Evolutionary conservation across 2,113 vertebrate species (phyloP).

Genomic region (Seriola quinqueradiata): DNA sequence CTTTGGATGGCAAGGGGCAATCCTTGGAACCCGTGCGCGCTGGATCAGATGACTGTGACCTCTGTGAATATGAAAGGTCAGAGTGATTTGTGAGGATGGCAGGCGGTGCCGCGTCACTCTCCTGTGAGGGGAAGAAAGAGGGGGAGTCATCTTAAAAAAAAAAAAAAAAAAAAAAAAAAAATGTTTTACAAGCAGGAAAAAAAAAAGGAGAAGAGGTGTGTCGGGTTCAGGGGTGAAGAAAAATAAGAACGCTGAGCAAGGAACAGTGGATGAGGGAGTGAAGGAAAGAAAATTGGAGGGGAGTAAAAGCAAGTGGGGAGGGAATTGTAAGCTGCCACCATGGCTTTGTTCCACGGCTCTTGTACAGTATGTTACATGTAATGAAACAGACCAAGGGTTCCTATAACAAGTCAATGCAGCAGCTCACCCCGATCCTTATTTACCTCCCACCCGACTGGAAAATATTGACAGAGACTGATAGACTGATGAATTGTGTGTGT

Average conservation of each 20-base stretch:
- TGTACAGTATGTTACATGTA: slow-evolving; percentile 58
- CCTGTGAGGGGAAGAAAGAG: not conserved
- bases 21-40: slow-evolving; percentile 13
- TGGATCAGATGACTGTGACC: slow-evolving; percentile 52
- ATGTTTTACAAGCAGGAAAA: slow-evolving; percentile 27
- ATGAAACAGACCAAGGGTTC: slow-evolving; percentile 56
- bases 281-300: slow-evolving; percentile 50
- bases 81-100: slow-evolving; percentile 75
- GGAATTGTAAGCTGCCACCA: slow-evolving; percentile 61
- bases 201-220: slow-evolving; percentile 4
- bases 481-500: slow-evolving; percentile 39
- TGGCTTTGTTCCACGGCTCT: slow-evolving; percentile 45
- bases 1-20: slow-evolving; percentile 13
- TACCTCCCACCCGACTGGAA: slow-evolving; percentile 36
- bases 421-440: slow-evolving; percentile 49
- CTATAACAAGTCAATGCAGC: slow-evolving; percentile 51
- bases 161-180: not conserved
- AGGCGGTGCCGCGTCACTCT: slow-evolving; percentile 21
- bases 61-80: slow-evolving; percentile 62
- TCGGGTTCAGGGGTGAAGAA: slow-evolving; percentile 20
- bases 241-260: not conserved
- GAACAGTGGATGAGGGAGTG: slow-evolving; percentile 39
- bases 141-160: slow-evolving; percentile 14
- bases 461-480: slow-evolving; percentile 45
- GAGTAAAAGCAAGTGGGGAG: slow-evolving; percentile 26